Base-by-base conservation (phyloP, 2,888 invertebrate species). In the Drosophila stalkeri region DNA sequence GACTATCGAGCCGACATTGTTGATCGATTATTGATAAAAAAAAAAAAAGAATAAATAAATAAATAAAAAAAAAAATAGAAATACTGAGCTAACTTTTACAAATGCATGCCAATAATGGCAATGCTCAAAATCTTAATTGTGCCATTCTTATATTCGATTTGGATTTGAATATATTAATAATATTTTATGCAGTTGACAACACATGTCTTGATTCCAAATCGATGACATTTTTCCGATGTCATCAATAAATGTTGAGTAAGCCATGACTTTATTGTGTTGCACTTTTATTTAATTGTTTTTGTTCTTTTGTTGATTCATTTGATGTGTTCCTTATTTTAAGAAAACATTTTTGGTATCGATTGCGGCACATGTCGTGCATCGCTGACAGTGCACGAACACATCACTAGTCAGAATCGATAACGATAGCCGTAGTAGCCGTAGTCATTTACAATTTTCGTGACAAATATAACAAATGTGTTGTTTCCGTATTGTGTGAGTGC, bases 401-500 rank as follows among this genome's bases (percentile, higher is more conserved):
- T 16, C 76, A 35, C 72, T 64, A 77, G 27, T 43, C 27, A 72
- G 76, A 77, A 76, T 72, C 76, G 76, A 76, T 76, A 77, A 59
- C 77, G 39, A 68, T 55, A 47, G 47, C 43, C 51, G 51, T 16
- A 51, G 68, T 64, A 72, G 77, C 69, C 62, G 60, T 66, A 74
- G 78, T 77, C 77, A 78, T 77, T 77, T 77, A 77, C 66, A 75
- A 64, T 60, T 79, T 75, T 75, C 75, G 80, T 75, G 77, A 79
- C 80, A 79, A 72, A 75, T 77, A 75, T 72, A 75, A 79, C 75
- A 77, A 78, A 78, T 81, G 80, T 78, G 77, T 70, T 74, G 66
- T 75, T 77, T 57, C 65, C 71, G 44, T 65, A 75, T 64, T 70
- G 74, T 80, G 62, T 77, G 70, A 77, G 70, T 80, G 80, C 69